Percentiles rank a stretch among this genome's conserved stretches.
phyloP scores from a whole-genome alignment of 2,888 invertebrate species.

The Anticlea derivata region DNA sequence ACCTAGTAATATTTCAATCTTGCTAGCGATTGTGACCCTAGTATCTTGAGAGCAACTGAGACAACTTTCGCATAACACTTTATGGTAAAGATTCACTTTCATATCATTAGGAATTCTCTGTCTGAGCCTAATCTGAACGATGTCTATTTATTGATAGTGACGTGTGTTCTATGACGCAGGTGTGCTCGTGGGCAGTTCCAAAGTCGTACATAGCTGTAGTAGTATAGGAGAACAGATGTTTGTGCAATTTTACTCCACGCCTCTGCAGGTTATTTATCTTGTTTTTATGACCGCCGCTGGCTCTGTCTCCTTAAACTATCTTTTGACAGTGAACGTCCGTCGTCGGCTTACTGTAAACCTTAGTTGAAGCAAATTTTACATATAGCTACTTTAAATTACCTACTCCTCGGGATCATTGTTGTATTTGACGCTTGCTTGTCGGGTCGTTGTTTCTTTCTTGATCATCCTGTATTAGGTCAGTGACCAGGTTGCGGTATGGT shows the following conservation, averaged over 20 bases:
- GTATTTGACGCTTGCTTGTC: too few relatives aligned
- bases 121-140: constrained; percentile 16
- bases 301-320: neutral
- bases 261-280: constrained; percentile 14
- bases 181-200: constrained; percentile 27
- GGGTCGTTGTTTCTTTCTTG: too few relatives aligned
- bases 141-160: constrained; percentile 35
- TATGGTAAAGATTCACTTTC: neutral
- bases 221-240: constrained; percentile 10
- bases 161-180: constrained; percentile 33
- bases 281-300: constrained; percentile 14
- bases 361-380: neutral
- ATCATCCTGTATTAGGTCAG: too few relatives aligned
- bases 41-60: too few relatives aligned
- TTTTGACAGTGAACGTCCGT: neutral
- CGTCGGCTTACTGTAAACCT: neutral
- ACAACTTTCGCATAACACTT: too few relatives aligned
- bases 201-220: constrained; percentile 24
- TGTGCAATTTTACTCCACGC: constrained; percentile 4
- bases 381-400: too few relatives aligned
- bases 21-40: too few relatives aligned
- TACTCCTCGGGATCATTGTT: too few relatives aligned
- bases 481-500: too few relatives aligned
- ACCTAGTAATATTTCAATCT: too few relatives aligned
- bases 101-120: constrained; percentile 6